Conservation (phyloP, 1,140 invertebrate species). For the Drosophila sturtevanti region DNA sequence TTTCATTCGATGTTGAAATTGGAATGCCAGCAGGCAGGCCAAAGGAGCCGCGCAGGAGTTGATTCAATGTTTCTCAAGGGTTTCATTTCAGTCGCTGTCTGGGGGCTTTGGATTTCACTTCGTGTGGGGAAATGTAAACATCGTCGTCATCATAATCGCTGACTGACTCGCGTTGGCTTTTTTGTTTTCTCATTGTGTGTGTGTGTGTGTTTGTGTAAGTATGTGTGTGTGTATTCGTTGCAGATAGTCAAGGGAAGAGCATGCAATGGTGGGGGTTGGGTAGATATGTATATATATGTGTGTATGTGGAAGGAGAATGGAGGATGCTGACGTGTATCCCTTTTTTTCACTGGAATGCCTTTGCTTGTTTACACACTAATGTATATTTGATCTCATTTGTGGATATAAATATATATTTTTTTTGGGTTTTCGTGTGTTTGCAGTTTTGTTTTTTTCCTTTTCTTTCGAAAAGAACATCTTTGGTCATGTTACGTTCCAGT, state of each 20-base stretch:
- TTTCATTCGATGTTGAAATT: slow-evolving; percentile 35
- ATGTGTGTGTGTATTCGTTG: slow-evolving; percentile 1
- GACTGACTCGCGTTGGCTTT: slow-evolving; percentile 14
- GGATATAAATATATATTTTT: slow-evolving; percentile 10
- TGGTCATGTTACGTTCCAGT: slow-evolving; percentile 4
- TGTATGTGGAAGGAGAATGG: background rate
- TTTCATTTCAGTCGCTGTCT: slow-evolving; percentile 60
- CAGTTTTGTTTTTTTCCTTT: slow-evolving; percentile 18
- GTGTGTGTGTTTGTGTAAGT: slow-evolving; percentile 18
- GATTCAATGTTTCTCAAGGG: slow-evolving; percentile 53
- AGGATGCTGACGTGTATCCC: slow-evolving; percentile 58
- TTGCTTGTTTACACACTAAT: slow-evolving; percentile 72
- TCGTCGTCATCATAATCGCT: slow-evolving; percentile 68
- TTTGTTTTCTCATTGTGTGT: background rate
- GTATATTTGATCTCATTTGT: slow-evolving; percentile 68
- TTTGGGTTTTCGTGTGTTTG: slow-evolving; percentile 4
- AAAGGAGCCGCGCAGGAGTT: slow-evolving; percentile 70
- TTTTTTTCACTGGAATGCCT: slow-evolving; percentile 70
- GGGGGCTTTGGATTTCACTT: slow-evolving; percentile 70
- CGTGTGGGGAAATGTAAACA: slow-evolving; percentile 78
- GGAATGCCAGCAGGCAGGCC: slow-evolving; percentile 32
- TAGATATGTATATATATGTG: slow-evolving; percentile 6
- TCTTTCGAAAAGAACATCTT: slow-evolving; percentile 7
- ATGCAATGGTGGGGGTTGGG: slow-evolving; percentile 9
- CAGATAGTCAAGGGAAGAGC: too few relatives aligned